Evolutionary conservation across 2,888 invertebrate species (phyloP).

Genomic region (Cerastis leucographa): DNA sequence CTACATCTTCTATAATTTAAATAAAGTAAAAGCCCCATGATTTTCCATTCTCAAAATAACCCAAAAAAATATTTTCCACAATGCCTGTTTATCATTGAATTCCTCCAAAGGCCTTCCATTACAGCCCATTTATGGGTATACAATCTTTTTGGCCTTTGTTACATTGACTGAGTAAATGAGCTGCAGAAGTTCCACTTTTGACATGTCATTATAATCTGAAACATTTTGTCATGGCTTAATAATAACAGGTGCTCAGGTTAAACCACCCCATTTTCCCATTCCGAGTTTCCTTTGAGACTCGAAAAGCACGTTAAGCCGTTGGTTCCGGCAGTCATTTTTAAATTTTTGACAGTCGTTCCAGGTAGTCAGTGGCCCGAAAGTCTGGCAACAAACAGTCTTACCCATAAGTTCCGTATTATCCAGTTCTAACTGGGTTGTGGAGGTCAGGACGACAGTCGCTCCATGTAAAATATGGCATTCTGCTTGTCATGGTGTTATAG

Average conservation of each 20-base stretch:
- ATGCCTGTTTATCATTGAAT: constrained; percentile 56
- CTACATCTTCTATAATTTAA: constrained; percentile 14
- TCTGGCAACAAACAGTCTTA: no score
- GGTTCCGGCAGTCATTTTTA: no score
- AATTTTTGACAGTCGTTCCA: no score
- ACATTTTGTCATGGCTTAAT: neutral
- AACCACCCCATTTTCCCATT: no score
- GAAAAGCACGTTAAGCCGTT: no score
- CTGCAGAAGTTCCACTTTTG: constrained; percentile 18
- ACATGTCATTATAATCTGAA: neutral
- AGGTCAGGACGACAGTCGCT: no score
- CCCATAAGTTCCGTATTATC: no score
- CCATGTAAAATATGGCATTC: no score
- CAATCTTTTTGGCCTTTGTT: constrained; percentile 36
- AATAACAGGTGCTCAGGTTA: no score
- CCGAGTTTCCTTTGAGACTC: no score
- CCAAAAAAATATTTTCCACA: constrained; percentile 40
- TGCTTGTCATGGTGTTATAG: neutral
- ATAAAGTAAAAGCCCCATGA: constrained; percentile 19
- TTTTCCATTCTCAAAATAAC: constrained; percentile 28
- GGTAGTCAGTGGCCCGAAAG: no score
- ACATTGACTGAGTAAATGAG: constrained; percentile 4
- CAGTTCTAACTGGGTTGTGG: no score
- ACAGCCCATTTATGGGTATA: constrained; percentile 49
- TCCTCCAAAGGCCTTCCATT: constrained; percentile 51